Evolutionary conservation across 2,113 vertebrate genomes (phyloP), one percentile per base, ranked within the genome.

Genomic region (Laticauda colubrina): DNA sequence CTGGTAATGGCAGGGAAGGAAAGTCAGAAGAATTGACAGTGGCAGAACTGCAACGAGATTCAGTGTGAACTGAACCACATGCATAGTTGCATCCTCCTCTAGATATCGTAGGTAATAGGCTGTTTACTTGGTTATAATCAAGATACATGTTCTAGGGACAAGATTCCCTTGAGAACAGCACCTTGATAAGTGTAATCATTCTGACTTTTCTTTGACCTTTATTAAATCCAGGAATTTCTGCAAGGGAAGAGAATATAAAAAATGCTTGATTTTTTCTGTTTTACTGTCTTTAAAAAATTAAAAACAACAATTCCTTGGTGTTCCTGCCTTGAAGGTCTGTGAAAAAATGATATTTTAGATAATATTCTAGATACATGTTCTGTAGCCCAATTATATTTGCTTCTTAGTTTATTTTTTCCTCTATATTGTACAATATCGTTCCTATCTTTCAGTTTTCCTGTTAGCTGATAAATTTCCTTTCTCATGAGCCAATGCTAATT

Each of bases 401-500:
- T 85, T 45, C 2, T 45, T 85, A 12, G 6, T 51, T 87, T 87
- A 23, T 51, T 81, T 81, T 75, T 15, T 34, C 34, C 34, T 81
- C 75, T 81, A 9, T 43, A 81, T 2, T 9, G 1, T 81, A 43
- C 7, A 43, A 9, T 34, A 43, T 81, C 21, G 75, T 43, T 7
- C 21, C 89, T 56, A 12, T 43, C 15, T n/a, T 43, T 93, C 39
- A 57, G 87, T 43, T 29, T 85, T 48, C 88, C 54, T 55, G 59
- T 90, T 94, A 93, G 18, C 3, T 81, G 4, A 56, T 15, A 59
- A 87, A 89, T 39, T 91, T 39, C 92, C 12, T 43, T 87, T 54
- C 23, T 91, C 75, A 9, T 91, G 89, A 93, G 53, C 18, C 4
- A 85, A 85, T 86, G 88, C 64, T 6, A 4, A 91, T 91, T 91